Evolutionary conservation across 1,140 invertebrate species (phyloP).

Genomic region (Lanistes nyassanus): DNA sequence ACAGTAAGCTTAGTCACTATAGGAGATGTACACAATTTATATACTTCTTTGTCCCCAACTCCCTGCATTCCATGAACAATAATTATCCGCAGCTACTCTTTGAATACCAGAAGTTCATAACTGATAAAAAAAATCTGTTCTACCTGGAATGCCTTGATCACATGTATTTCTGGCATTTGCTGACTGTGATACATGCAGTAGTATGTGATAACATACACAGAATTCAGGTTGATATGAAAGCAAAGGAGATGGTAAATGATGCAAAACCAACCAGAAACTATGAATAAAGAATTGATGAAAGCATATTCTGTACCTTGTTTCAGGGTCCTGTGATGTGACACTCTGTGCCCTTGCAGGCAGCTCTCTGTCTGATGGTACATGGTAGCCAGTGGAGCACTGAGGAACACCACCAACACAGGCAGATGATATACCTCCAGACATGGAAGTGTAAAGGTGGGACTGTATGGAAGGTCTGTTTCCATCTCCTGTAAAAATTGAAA

Average conservation of each 20-base stretch:
- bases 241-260: no score
- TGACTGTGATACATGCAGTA: neutral
- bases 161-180: neutral
- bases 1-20: no score
- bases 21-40: neutral
- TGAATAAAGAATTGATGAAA: neutral
- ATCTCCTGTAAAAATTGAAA: constrained; percentile 23
- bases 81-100: neutral
- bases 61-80: no score
- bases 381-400: constrained; percentile 54
- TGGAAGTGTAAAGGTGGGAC: constrained; percentile 45
- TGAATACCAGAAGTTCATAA: neutral
- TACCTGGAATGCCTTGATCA: neutral
- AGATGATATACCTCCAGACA: constrained; percentile 27
- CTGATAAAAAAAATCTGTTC: neutral
- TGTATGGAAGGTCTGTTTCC: constrained; percentile 30
- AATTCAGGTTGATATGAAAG: no score
- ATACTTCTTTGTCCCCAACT: no score
- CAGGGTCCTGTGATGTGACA: constrained; percentile 37
- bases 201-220: no score
- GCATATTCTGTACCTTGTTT: constrained; percentile 28
- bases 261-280: no score
- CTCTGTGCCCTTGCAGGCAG: constrained; percentile 40
- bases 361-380: constrained; percentile 46
- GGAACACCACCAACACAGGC: constrained; percentile 6